phyloP scores from a whole-genome alignment of 2,797 vertebrate species.

The Hyperoplus immaculatus region DNA sequence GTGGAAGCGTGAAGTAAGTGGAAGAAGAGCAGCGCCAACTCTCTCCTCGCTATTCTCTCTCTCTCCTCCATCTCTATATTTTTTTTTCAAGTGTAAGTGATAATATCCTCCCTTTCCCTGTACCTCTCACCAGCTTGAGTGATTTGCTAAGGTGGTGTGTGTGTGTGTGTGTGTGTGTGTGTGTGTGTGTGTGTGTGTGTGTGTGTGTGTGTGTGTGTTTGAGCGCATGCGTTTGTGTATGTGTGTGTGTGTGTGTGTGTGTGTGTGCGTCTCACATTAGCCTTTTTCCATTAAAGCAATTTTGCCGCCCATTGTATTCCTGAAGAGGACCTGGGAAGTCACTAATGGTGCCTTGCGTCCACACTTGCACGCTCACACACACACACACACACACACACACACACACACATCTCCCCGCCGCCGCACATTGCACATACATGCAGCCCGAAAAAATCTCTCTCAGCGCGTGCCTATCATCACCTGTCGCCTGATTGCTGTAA shows the following conservation, averaged over 20 bases:
- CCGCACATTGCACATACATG: conserved; percentile 39
- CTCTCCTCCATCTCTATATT: conserved; percentile 82
- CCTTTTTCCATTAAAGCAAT: conserved; percentile 90
- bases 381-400: conserved; percentile 47
- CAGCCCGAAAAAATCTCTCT: conserved; percentile 73
- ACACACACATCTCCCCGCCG: conserved; percentile 41
- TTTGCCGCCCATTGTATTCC: conserved; percentile 88
- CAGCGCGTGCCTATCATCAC: conserved; percentile 84
- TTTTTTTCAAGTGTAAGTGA: conserved; percentile 86
- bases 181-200: conserved; percentile 15
- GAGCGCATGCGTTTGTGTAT: conserved; percentile 13
- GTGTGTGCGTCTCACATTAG: conserved; percentile 82
- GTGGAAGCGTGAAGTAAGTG: conserved; percentile 79
- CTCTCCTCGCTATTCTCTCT: conserved; percentile 80
- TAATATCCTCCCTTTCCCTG: conserved; percentile 83
- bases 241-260: conserved; percentile 47
- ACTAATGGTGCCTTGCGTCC: conserved; percentile 88
- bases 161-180: conserved; percentile 41
- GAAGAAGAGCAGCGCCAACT: conserved; percentile 76
- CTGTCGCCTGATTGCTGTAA: conserved; percentile 88
- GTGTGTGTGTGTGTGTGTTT: conserved; percentile 42
- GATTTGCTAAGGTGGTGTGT: conserved; percentile 83
- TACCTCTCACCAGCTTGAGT: conserved; percentile 83
- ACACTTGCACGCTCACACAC: conserved; percentile 73
- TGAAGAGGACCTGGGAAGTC: conserved; percentile 90